A percentile compares a stretch with the other conserved stretches of the same genome.
Evolutionary conservation across 2,113 vertebrate species (phyloP).

Genomic region (Hippocampus guttulatus): DNA sequence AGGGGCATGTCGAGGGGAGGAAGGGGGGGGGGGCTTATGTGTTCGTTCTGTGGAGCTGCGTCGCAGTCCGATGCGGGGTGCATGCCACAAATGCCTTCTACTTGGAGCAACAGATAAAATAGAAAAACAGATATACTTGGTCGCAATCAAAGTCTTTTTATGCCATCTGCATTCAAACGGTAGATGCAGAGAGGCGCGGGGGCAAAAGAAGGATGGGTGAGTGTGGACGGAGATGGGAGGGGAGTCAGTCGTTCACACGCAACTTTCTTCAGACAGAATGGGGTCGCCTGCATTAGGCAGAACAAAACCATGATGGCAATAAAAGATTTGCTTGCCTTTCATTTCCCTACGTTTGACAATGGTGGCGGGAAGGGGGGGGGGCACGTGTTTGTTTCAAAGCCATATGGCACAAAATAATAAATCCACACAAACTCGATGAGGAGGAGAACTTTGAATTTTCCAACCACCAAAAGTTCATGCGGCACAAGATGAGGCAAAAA

Average conservation of each 20-base stretch:
- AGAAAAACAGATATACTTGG: slow-evolving; percentile 86
- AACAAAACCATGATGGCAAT: slow-evolving; percentile 86
- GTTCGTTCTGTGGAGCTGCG: slow-evolving; percentile 67
- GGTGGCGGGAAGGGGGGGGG: not conserved
- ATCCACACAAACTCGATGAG: slow-evolving; percentile 70
- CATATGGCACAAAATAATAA: slow-evolving; percentile 72
- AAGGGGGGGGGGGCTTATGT: slow-evolving; percentile 45
- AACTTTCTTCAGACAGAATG: slow-evolving; percentile 88
- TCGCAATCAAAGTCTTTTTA: slow-evolving; percentile 99
- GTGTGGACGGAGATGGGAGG: slow-evolving; percentile 33
- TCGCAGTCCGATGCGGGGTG: slow-evolving; percentile 63
- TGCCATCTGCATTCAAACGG: slow-evolving; percentile 89
- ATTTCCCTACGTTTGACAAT: slow-evolving; percentile 74
- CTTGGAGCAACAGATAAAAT: slow-evolving; percentile 79
- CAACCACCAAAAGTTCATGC: slow-evolving; percentile 98
- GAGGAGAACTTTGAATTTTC: slow-evolving; percentile 72
- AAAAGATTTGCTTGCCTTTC: slow-evolving; percentile 98
- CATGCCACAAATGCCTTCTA: slow-evolving; percentile 86
- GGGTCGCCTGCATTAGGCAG: slow-evolving; percentile 67
- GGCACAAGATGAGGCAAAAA: slow-evolving; percentile 96
- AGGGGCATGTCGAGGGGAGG: slow-evolving; percentile 45
- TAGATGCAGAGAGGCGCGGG: slow-evolving; percentile 71
- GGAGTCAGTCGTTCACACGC: slow-evolving; percentile 88
- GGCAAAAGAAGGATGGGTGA: slow-evolving; percentile 56
- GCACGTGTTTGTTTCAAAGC: slow-evolving; percentile 63